phyloP scores from a whole-genome alignment of 2,113 vertebrate genomes.

The Carlito syrichta region DNA sequence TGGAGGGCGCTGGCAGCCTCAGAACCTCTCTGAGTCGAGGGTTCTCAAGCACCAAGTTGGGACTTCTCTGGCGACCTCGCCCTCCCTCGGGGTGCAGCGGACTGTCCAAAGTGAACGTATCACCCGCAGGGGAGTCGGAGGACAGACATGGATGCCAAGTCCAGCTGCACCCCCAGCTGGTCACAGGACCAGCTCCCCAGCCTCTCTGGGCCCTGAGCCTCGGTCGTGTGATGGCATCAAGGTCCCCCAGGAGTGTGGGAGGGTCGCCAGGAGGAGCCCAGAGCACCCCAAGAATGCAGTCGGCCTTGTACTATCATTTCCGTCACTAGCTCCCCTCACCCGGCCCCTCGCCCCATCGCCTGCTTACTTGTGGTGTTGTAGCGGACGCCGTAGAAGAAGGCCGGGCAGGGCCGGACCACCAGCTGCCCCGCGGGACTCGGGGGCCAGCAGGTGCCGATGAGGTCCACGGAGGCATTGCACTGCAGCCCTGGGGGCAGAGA shows the following conservation, averaged over 20 bases:
- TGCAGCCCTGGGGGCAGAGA: slow-evolving; percentile 80
- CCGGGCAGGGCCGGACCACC: slow-evolving; percentile 92
- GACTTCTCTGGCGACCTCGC: not conserved
- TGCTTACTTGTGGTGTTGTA: slow-evolving; percentile 97
- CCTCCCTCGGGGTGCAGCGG: not conserved
- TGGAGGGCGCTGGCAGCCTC: not conserved
- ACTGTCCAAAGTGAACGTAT: not conserved
- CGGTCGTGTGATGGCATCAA: rapidly evolving
- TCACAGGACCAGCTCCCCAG: not conserved
- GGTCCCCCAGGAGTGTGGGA: not conserved
- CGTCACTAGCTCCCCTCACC: not conserved
- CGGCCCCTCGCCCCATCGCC: not conserved
- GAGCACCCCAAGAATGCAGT: not conserved
- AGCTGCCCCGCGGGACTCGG: slow-evolving; percentile 88
- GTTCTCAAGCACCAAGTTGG: no score
- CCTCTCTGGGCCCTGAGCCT: not conserved
- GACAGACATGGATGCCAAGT: not conserved
- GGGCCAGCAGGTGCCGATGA: slow-evolving; percentile 97
- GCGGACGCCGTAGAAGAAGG: slow-evolving; percentile 92
- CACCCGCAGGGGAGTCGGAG: not conserved
- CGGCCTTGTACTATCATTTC: no score
- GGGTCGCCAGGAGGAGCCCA: not conserved
- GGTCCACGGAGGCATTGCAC: slow-evolving; percentile 91
- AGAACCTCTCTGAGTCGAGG: no score
- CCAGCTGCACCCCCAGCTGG: not conserved